Evolutionary conservation across 2,113 vertebrate genomes (phyloP).

Genomic region (Pogonocichla stellata): DNA sequence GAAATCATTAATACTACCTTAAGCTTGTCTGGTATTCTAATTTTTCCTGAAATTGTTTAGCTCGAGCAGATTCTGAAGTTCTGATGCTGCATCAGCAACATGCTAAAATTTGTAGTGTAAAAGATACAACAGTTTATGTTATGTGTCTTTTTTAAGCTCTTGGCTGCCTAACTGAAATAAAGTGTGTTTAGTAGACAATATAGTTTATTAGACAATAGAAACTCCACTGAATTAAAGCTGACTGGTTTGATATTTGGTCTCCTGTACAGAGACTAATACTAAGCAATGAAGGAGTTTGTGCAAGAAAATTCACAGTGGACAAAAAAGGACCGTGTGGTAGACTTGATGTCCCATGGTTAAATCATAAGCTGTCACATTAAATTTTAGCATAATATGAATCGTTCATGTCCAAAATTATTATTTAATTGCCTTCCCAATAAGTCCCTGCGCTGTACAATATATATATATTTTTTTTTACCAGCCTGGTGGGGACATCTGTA

Average conservation of each 20-base stretch:
- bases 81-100: background rate
- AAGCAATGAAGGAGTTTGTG: background rate
- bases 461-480: background rate
- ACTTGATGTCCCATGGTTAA: background rate
- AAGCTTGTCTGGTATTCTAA: background rate
- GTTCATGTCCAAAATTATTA: background rate
- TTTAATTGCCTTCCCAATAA: background rate
- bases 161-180: background rate
- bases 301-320: background rate
- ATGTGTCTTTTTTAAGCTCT: background rate
- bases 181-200: background rate
- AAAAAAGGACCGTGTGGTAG: background rate
- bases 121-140: background rate
- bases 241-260: background rate
- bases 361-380: background rate
- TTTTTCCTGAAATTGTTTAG: conserved; percentile 5
- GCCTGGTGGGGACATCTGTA: background rate
- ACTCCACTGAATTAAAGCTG: background rate
- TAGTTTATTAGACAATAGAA: background rate
- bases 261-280: background rate
- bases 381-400: background rate
- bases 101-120: background rate
- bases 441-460: background rate
- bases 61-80: background rate
- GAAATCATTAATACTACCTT: conserved; percentile 12